Evolutionary conservation across 2,888 invertebrate genomes (phyloP), one percentile per base, ranked within the genome.

Genomic region (Lamellibrachia columna): DNA sequence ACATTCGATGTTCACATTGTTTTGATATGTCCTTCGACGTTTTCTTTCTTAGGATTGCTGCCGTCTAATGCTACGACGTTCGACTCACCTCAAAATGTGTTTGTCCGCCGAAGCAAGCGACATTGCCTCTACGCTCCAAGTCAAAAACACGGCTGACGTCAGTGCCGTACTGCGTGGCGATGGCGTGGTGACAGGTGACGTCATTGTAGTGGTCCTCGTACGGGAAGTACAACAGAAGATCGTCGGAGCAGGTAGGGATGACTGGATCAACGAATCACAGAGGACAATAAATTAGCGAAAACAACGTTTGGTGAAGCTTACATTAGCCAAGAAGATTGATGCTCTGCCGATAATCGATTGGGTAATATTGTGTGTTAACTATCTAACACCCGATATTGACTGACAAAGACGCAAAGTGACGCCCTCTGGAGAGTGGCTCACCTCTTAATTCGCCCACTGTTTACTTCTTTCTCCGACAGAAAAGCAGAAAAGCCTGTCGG

Each of bases 81-180:
- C 75, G 75, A 6, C 75, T 75, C 75, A 91, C 91, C 91, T 91
- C 91, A 15, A 91, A 53, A 53, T 91, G 53, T 15, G 91, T 52
- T 52, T 91, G 91, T 91, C 91, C 91, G 40, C 53, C 91, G 91
- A 91, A 91, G 91, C 91, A 91, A 53, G 91, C 91, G 11, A 91
- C 91, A 28, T 91, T 91, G 4, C 91, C 53, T 6, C n/a, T 11
- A 2, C 91, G 52, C 3, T 91, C 91, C 28, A 28, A 8, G 15
- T 52, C 15, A 2, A 11, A 28, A 28, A 11, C 11, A 22, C 15
- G 15, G 2, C 15, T 28, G 9, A 52, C 91, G 15, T 52, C 52
- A 15, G 11, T 22, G 6, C 91, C 91, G 53, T 91, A 91, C 15
- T 52, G 52, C 52, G 91, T 91, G 53, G 91, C 52, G 53, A 91